Percentiles rank a stretch among this genome's conserved stretches.
phyloP scores from a whole-genome alignment of 2,113 vertebrate genomes.

The Cyanoliseus patagonus region DNA sequence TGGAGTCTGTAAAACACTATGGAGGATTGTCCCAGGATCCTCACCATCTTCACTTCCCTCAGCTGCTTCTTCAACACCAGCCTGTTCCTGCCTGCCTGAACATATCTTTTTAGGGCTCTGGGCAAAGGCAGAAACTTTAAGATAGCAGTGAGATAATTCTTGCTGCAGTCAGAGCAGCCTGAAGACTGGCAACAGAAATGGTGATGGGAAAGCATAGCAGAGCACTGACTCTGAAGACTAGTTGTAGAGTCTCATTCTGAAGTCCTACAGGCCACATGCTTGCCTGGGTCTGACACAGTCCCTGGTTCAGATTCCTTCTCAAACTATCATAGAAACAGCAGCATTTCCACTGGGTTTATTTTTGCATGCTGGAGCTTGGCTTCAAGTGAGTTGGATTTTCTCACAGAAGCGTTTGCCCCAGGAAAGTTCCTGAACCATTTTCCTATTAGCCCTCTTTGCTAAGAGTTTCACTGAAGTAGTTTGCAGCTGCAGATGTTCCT shows the following conservation, averaged over 20 bases:
- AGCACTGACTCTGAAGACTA: not conserved
- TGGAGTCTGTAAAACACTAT: not conserved
- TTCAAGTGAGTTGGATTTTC: not conserved
- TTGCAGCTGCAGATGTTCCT: not conserved
- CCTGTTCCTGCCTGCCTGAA: not conserved
- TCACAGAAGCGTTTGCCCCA: not conserved
- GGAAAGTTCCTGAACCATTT: not conserved
- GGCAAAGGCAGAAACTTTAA: not conserved
- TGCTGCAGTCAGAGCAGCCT: not conserved
- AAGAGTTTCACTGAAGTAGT: not conserved
- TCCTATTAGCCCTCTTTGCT: not conserved
- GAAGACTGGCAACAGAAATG: not conserved
- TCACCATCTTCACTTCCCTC: not conserved
- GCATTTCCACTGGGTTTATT: not conserved
- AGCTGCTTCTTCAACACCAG: not conserved
- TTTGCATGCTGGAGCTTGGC: not conserved
- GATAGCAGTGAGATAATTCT: not conserved
- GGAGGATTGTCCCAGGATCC: not conserved
- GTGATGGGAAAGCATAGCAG: not conserved
- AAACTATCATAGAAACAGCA: not conserved
- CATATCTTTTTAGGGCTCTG: not conserved
- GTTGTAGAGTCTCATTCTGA: not conserved
- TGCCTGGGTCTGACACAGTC: not conserved
- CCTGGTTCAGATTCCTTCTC: not conserved
- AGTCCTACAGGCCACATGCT: rapidly evolving